Percentiles rank a stretch among this genome's conserved stretches.
These are phyloP conservation scores for Drymonia ruficornis DNA, from an alignment of 2,888 invertebrate genomes.

Conservation along the genomic window DNA sequence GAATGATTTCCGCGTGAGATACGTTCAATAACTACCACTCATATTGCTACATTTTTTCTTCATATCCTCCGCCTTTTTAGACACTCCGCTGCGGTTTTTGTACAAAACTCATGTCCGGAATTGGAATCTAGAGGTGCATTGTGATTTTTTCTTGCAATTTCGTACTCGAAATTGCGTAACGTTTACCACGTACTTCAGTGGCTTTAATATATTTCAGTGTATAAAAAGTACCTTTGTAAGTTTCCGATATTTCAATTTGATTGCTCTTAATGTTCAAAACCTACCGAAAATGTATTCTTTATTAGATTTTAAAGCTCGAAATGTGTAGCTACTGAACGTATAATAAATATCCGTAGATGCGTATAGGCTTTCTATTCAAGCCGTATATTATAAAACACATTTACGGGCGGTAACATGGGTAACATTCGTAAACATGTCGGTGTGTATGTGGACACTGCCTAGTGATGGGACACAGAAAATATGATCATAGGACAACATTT, in stretches of 20 bases:
- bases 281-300: conserved; percentile 24
- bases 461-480: conserved; percentile 27
- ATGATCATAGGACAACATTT: no score
- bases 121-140: conserved; percentile 37
- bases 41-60: conserved; percentile 65
- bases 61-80: conserved; percentile 58
- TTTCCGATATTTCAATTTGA: conserved; percentile 41
- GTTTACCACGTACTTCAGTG: conserved; percentile 53
- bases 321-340: conserved; percentile 28
- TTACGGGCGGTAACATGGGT: conserved; percentile 34
- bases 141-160: conserved; percentile 42
- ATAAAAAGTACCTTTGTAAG: conserved; percentile 44
- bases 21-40: conserved; percentile 69
- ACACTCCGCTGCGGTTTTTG: conserved; percentile 58
- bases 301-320: conserved; percentile 22
- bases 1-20: conserved; percentile 80
- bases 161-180: conserved; percentile 48
- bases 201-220: conserved; percentile 38
- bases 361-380: conserved; percentile 15
- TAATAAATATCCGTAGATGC: conserved; percentile 30
- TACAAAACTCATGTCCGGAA: conserved; percentile 39
- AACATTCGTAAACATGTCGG: conserved; percentile 49
- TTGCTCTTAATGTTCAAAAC: conserved; percentile 28
- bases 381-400: conserved; percentile 27
- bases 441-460: conserved; percentile 21